Evolutionary conservation across 1,140 invertebrate genomes (phyloP).

Genomic region (Lanistes nyassanus): DNA sequence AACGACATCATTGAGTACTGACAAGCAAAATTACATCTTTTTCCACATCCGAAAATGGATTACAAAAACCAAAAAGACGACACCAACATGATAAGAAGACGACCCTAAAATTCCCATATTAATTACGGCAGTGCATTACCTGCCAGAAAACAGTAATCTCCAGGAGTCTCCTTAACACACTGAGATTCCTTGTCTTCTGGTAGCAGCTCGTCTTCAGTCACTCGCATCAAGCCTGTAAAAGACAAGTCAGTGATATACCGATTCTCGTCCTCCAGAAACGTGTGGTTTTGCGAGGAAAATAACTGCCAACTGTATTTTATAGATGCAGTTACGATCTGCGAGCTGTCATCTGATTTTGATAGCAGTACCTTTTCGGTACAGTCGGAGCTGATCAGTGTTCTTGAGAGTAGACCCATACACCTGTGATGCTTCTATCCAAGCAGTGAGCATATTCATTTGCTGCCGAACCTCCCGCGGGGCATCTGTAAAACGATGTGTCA

Average conservation of each 20-base stretch:
- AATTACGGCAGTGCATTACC: too few species aligned
- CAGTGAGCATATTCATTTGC: conserved; percentile 96
- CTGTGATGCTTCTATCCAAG: conserved; percentile 94
- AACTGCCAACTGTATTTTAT: too few species aligned
- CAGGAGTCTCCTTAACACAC: conserved; percentile 38
- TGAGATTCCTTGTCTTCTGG: conserved; percentile 36
- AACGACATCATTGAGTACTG: too few species aligned
- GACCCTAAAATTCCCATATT: background rate
- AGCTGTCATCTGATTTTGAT: too few species aligned
- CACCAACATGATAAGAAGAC: background rate
- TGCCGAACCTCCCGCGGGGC: conserved; percentile 73
- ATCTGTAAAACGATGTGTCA: background rate
- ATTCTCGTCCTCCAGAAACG: background rate
- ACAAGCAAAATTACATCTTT: too few species aligned
- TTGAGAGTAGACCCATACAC: conserved; percentile 91
- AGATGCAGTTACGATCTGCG: too few species aligned
- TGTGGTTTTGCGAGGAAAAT: background rate
- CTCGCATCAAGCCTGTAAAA: conserved; percentile 80
- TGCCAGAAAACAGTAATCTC: conserved; percentile 44
- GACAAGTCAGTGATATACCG: conserved; percentile 39
- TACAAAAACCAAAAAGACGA: too few species aligned
- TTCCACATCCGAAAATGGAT: too few species aligned
- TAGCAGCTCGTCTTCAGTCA: conserved; percentile 74
- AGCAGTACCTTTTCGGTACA: conserved; percentile 32
- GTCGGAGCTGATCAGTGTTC: conserved; percentile 71